These are phyloP conservation scores for Anableps anableps DNA, from an alignment of 2,797 vertebrate species.

Conservation along the genomic window DNA sequence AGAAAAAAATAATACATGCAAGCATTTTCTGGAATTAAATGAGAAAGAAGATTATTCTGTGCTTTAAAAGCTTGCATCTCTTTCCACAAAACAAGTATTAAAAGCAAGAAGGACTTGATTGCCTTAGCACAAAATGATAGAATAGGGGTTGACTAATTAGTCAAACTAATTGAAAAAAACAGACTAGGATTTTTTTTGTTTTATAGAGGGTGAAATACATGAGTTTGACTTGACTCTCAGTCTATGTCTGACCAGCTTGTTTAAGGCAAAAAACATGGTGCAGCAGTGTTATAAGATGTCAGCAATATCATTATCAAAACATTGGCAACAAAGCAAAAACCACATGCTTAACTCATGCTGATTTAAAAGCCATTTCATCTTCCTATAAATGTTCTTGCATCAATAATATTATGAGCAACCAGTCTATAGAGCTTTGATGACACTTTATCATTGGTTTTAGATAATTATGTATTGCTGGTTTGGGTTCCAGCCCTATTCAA, in stretches of 20 bases:
- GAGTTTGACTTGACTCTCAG: neutral
- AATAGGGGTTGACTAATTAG: neutral
- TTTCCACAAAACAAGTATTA: neutral
- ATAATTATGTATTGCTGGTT: neutral
- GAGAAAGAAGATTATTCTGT: neutral
- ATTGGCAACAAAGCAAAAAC: neutral
- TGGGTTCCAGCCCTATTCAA: neutral
- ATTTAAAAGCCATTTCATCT: neutral
- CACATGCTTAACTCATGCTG: neutral
- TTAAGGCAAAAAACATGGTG: neutral
- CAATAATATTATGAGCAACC: neutral
- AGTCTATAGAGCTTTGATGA: neutral
- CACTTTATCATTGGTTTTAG: neutral
- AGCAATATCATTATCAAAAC: neutral
- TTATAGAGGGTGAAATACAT: neutral
- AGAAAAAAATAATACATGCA: neutral
- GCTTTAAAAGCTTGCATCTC: neutral
- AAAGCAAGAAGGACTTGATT: neutral
- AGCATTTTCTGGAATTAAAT: neutral
- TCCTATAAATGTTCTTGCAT: neutral
- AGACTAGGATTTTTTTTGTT: neutral
- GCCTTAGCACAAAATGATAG: neutral
- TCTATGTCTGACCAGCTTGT: neutral
- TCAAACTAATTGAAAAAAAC: neutral
- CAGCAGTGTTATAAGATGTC: neutral